These are phyloP conservation scores for Synanthedon formicaeformis DNA, from an alignment of 2,888 invertebrate species.

Conservation along the genomic window DNA sequence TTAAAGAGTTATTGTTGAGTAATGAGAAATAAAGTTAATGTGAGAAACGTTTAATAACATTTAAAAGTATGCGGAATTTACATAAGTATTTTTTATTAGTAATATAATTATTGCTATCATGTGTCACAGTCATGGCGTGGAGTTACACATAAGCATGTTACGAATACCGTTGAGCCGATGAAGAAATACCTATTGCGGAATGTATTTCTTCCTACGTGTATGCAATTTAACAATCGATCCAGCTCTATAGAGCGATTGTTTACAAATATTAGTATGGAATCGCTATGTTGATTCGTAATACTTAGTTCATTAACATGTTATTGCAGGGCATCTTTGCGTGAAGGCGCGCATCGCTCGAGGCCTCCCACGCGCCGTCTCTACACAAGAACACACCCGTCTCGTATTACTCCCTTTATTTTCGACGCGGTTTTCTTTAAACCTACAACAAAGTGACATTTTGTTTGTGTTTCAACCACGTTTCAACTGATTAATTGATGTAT, in stretches of 20 bases:
- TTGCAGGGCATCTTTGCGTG: slow-evolving; percentile 1
- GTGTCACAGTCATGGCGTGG: no score
- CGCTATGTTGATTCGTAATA: slow-evolving; percentile 3
- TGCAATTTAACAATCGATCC: no score
- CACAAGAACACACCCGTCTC: slow-evolving; percentile 3
- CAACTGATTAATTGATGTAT: no score
- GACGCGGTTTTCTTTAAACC: slow-evolving; percentile 4
- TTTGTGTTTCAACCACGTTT: no score
- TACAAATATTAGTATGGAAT: background rate
- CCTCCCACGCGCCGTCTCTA: slow-evolving; percentile 15
- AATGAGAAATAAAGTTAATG: slow-evolving; percentile 9
- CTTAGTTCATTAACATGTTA: slow-evolving; percentile 25
- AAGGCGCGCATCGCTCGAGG: slow-evolving; percentile 3
- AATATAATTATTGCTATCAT: no score
- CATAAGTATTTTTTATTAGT: no score
- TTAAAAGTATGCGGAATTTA: background rate
- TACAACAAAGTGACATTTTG: no score
- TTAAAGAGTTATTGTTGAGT: slow-evolving; percentile 13
- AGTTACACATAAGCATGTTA: no score
- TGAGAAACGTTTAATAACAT: slow-evolving; percentile 14
- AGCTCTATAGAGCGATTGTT: slow-evolving; percentile 3
- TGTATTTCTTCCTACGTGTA: no score
- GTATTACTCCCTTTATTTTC: slow-evolving; percentile 16
- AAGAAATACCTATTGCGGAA: no score
- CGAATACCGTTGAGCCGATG: no score